Evolutionary conservation across 2,797 vertebrate species (phyloP), one percentile per base, ranked within the genome.

Genomic region (Cuniculus paca): DNA sequence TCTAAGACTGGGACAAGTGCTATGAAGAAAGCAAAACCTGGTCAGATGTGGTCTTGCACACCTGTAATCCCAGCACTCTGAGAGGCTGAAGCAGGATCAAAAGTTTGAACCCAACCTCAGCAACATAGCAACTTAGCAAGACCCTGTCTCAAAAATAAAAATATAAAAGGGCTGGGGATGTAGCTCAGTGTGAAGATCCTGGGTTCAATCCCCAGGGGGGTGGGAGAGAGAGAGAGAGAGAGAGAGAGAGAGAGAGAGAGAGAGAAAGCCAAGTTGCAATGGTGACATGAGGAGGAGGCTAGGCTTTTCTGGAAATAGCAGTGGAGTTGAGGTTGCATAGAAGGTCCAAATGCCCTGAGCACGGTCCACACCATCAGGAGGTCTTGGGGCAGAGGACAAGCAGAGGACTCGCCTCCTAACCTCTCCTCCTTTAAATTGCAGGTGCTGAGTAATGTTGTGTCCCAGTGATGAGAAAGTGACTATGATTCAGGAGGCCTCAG

Each of bases 251-350:
- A 52, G 52, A 52, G 17, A 16, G 13, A 2, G 52, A 16, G 6
- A 48, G 42, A 63, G 31, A 58, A 50, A 14, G 17, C 39, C 17
- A 26, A 61, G 12, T 36, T 36, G 28, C 31, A 63, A 11, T 54
- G 13, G 20, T 11, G 6, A 68, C 13, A 10, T 79, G 14, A 70
- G 78, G 75, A 79, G 20, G n/a, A 17, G 56, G 42, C 19, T 11
- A 42, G 36, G 20, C 12, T 48, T 48, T 54, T 26, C 68, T 36
- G 36, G 48, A n/a, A 11, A 1, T 5, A 6, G 56, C 0, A 22
- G 12, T 65, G 22, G 22, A 10, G 4, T 3, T 6, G 4, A 19
- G 17, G 0, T 34, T 45, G 78, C 13, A 36, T 52, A 28, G 1
- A 28, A 42, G 45, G 56, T 36, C 63, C 19, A 63, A 72, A 80